Evolutionary conservation across 2,888 invertebrate genomes (phyloP), one percentile per base, ranked within the genome.

Genomic region (Pecten maximus): DNA sequence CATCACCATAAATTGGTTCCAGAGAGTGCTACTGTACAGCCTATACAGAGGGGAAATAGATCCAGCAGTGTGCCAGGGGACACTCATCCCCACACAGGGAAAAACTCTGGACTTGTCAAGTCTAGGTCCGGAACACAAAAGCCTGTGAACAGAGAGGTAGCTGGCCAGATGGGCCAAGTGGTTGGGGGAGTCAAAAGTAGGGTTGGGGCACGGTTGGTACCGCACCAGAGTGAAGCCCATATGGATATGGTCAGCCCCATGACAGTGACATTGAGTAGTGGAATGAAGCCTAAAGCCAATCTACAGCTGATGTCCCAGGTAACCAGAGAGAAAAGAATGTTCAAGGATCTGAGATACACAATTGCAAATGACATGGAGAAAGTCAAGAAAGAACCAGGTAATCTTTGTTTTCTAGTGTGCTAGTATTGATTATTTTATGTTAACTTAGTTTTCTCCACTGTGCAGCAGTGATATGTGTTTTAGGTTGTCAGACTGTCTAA

Each of bases 201-300:
- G 35, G 74, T 74, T 6, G 74, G 74, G 35, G 74, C 35, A 35
- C 74, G 74, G 74, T 8, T 35, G 40, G 60, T 90, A 86, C 89
- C n/a, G 87, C 92, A 87, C 86, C 91, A 23, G 91, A 88, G 50
- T 90, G 74, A 74, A 10, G 74, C 74, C 35, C 74, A 74, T 89
- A 35, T 48, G 87, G 19, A 92, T 91, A 91, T 88, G 89, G 88
- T 93, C 91, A 50, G 92, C 92, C 88, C 88, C 87, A 88, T 89
- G 87, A 92, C 92, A 48, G 88, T 91, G 2, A 91, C 92, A n/a
- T 40, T 92, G 88, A 92, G 91, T n/a, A 91, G 91, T n/a, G 89
- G 93, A 16, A 44, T 93, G 35, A 93, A 93, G 87, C 92, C 93
- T n/a, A 92, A 92, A 16, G 92, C 93, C 39, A 92, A 92, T 10